These are phyloP conservation scores for Balanococcus diminutus DNA, from an alignment of 2,888 invertebrate genomes.

Conservation along the genomic window DNA sequence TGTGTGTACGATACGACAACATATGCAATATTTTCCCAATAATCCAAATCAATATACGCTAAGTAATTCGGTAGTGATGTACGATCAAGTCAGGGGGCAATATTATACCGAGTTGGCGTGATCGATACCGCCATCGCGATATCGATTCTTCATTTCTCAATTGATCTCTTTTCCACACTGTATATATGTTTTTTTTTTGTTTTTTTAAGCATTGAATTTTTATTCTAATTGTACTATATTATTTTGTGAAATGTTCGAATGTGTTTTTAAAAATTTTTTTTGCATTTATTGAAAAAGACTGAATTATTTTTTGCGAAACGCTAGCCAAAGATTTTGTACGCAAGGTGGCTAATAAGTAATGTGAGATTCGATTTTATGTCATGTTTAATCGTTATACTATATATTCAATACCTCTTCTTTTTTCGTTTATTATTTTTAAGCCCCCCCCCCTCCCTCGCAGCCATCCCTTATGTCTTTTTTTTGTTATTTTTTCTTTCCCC, in stretches of 20 bases:
- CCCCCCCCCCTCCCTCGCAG: too few species aligned
- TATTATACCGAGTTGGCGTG: conserved; percentile 46
- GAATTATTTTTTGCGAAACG: conserved; percentile 38
- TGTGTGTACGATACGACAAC: conserved; percentile 23
- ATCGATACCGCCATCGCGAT: neutral
- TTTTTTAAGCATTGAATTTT: conserved; percentile 1
- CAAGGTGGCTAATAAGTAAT: neutral
- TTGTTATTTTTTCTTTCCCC: neutral
- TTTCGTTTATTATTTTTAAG: neutral
- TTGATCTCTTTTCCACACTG: conserved; percentile 33
- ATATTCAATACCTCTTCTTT: neutral
- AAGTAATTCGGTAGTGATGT: conserved; percentile 51
- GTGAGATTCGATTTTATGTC: conserved; percentile 13
- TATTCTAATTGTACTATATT: conserved; percentile 7
- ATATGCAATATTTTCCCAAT: conserved; percentile 31
- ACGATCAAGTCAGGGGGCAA: conserved; percentile 43
- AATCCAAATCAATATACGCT: conserved; percentile 14
- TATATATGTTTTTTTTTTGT: neutral
- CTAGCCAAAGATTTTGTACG: conserved; percentile 37
- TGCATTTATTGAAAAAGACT: conserved; percentile 43
- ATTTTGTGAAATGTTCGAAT: neutral
- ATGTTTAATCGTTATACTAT: too few species aligned
- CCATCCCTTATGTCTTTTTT: too few species aligned
- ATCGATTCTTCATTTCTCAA: neutral
- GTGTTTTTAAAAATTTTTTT: conserved; percentile 2